phyloP scores from a whole-genome alignment of 2,797 vertebrate genomes.

The Morus bassanus region DNA sequence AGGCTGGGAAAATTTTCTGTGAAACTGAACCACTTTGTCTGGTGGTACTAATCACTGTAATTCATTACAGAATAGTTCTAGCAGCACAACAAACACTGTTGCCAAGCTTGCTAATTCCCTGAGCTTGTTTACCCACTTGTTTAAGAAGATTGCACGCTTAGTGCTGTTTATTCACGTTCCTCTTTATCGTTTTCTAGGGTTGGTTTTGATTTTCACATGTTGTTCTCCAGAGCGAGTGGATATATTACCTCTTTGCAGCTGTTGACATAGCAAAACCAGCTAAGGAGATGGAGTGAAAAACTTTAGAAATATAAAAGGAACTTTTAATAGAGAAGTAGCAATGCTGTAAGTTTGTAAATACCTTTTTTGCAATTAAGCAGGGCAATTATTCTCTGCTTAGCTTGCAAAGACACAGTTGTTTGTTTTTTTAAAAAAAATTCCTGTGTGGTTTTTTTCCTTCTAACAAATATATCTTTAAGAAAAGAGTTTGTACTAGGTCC shows the following conservation, averaged over 20 bases:
- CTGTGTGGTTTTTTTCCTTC: fast-evolving
- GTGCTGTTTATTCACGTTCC: neutral
- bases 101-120: constrained; percentile 39
- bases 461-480: neutral
- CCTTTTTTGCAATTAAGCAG: neutral
- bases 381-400: neutral
- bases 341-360: neutral
- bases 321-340: neutral
- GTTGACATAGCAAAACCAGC: neutral
- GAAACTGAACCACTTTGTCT: constrained; percentile 38
- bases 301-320: neutral
- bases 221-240: neutral
- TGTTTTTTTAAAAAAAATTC: neutral
- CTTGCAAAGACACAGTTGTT: neutral
- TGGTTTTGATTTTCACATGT: neutral
- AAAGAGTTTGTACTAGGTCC: neutral
- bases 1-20: constrained; percentile 40
- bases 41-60: constrained; percentile 54
- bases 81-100: constrained; percentile 29
- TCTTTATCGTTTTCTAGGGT: neutral
- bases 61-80: constrained; percentile 52
- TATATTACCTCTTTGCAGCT: neutral
- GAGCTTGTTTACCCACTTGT: constrained; percentile 46
- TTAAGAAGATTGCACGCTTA: constrained; percentile 44
- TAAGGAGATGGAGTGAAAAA: neutral